Percentiles rank a stretch among this genome's conserved stretches.
These are phyloP conservation scores for Drosophila rubida DNA, from an alignment of 2,888 invertebrate species.

Conservation along the genomic window DNA sequence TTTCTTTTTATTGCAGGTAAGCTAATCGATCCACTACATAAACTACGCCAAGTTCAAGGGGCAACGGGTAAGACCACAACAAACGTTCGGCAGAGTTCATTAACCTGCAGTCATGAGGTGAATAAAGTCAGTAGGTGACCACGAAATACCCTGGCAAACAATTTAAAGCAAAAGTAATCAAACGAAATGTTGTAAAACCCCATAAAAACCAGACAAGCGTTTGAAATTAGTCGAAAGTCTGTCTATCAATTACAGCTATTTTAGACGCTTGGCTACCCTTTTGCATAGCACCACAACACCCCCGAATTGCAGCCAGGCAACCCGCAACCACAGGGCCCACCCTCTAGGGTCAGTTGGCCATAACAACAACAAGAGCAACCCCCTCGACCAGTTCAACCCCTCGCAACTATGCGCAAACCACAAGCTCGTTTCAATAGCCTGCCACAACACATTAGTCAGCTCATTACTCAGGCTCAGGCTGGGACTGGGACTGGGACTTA, in stretches of 20 bases:
- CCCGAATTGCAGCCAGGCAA: constrained; percentile 43
- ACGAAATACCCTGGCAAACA: background rate
- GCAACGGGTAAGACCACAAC: constrained; percentile 32
- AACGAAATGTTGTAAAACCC: too few relatives aligned
- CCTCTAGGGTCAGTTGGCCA: background rate
- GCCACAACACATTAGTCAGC: constrained; percentile 58
- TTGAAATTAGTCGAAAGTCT: background rate
- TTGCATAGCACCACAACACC: background rate
- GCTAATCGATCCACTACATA: constrained; percentile 18
- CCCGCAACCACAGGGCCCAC: constrained; percentile 44
- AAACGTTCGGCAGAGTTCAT: constrained; percentile 61
- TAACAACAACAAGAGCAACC: constrained; percentile 12
- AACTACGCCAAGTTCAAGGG: constrained; percentile 5
- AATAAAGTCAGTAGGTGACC: background rate
- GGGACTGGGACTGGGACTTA: background rate
- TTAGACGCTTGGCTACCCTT: background rate
- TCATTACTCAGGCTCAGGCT: constrained; percentile 43
- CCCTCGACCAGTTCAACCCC: constrained; percentile 20
- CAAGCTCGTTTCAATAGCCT: constrained; percentile 55
- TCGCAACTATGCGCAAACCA: constrained; percentile 32
- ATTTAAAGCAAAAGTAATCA: background rate
- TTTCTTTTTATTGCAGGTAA: constrained; percentile 46
- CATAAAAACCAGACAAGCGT: background rate
- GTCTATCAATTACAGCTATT: background rate
- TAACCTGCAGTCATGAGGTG: constrained; percentile 38